phyloP scores from a whole-genome alignment of 2,888 invertebrate genomes.

The Lordiphosa andalusiaca region DNA sequence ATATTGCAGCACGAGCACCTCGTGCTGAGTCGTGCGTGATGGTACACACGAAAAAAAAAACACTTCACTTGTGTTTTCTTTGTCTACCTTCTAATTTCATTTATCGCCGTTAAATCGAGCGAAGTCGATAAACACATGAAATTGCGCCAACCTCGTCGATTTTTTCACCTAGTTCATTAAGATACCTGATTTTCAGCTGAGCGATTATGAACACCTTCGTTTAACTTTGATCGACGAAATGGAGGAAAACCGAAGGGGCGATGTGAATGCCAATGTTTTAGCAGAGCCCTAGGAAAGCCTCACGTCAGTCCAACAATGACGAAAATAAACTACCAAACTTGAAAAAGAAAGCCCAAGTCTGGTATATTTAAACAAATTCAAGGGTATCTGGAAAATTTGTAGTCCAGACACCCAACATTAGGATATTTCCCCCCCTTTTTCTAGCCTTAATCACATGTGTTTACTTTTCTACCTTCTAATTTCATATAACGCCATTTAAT shows the following conservation, averaged over 20 bases:
- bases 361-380: too few species aligned
- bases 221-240: slow-evolving; percentile 29
- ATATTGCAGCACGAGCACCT: too few species aligned
- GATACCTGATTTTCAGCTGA: slow-evolving; percentile 39
- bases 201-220: slow-evolving; percentile 27
- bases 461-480: slow-evolving; percentile 1
- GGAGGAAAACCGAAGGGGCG: slow-evolving; percentile 27
- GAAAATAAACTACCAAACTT: too few species aligned
- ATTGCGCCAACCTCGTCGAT: slow-evolving; percentile 39
- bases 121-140: slow-evolving; percentile 12
- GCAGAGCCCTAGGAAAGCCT: slow-evolving; percentile 9
- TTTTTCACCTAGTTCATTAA: slow-evolving; percentile 26
- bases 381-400: too few species aligned
- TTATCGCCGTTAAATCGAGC: slow-evolving; percentile 3
- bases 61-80: too few species aligned
- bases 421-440: too few species aligned
- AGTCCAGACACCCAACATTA: too few species aligned
- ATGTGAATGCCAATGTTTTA: slow-evolving; percentile 32
- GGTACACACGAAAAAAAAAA: too few species aligned
- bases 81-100: slow-evolving; percentile 1
- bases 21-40: too few species aligned
- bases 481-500: slow-evolving; percentile 10
- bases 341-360: too few species aligned
- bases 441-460: too few species aligned
- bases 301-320: too few species aligned